A percentile compares a stretch with the other conserved stretches of the same genome.
phyloP scores from a whole-genome alignment of 2,888 invertebrate species.

The Acholoe squamosa region DNA sequence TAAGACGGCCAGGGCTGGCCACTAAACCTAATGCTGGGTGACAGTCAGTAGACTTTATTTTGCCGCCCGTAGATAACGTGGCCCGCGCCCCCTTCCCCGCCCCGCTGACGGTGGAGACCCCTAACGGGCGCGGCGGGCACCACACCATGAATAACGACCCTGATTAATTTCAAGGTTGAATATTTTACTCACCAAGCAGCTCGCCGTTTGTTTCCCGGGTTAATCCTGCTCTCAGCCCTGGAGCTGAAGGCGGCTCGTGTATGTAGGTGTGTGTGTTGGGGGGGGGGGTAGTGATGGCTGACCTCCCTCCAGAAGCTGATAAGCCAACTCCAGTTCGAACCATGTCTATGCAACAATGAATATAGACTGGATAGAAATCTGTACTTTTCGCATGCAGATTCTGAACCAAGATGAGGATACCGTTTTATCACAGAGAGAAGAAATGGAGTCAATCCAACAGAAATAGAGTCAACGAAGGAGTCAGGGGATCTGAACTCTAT shows the following conservation, averaged over 20 bases:
- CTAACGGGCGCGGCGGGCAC: conserved; percentile 29
- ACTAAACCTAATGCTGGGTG: conserved; percentile 14
- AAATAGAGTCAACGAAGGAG: no score
- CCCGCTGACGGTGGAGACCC: conserved; percentile 16
- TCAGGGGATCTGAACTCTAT: no score
- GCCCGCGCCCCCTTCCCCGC: not conserved
- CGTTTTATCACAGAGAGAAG: no score
- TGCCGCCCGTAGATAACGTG: conserved; percentile 41
- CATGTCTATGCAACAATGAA: no score
- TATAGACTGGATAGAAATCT: no score
- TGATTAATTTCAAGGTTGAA: conserved; percentile 56
- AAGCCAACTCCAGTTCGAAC: no score
- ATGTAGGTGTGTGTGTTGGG: not conserved
- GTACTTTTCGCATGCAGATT: no score
- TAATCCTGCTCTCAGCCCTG: conserved; percentile 12
- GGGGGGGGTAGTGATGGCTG: no score
- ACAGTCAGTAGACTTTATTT: conserved; percentile 59
- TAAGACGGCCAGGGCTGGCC: conserved; percentile 34
- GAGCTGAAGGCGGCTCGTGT: not conserved
- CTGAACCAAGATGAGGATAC: no score
- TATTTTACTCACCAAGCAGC: conserved; percentile 30
- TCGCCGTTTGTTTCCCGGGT: conserved; percentile 45
- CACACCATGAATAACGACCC: conserved; percentile 53
- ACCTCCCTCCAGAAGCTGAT: no score
- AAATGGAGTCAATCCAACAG: no score